Base-by-base conservation (phyloP, 2,113 vertebrate genomes). In the Ondatra zibethicus region DNA sequence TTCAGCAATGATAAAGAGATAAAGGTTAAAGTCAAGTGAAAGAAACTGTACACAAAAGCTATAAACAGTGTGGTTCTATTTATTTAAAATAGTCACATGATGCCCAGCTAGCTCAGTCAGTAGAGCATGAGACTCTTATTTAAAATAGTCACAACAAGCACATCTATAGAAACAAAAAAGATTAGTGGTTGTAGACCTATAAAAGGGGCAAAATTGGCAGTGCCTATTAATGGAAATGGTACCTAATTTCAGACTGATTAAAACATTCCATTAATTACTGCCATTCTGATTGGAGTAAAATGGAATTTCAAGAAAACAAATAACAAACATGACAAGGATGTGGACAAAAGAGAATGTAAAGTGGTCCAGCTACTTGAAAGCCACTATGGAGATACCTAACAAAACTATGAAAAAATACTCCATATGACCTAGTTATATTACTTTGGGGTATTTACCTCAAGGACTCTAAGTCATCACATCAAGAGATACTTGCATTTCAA, bases 1-100 rank as follows among this genome's bases (percentile, higher is more conserved):
- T 75, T 91, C 47, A 65, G 27, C 39, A 88, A 72, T 81, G 81
- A 96, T 58, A 68, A 96, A 82, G 50, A 10, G 33, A 58, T 52
- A 21, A 75, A 95, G 31, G 78, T 50, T 70, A 88, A 85, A 85
- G 5, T 33, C 85, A 87, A 86, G 19, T 91, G 55, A 78, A 89
- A 78, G 75, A 86, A 92, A 11, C n/a, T 39, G 72, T 61, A 90
- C 27, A 61, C 52, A 81, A 92, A 91, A 93, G 58, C 21, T 33
- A 91, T 29, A 77, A 63, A 42, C 4, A 52, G 13, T 33, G 75
- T 4, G 11, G 76, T 31, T 63, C 14, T 58, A 80, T 63, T 27
- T 93, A 84, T 94, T 77, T 23, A 63, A 63, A 63, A 63, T 9
- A 58, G 55, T 58, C 55, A 58, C 55, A 1, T 58, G 55, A 19